A percentile compares a stretch with the other conserved stretches of the same genome.
These are phyloP conservation scores for Lacerta agilis DNA, from an alignment of 2,797 vertebrate species.

Conservation along the genomic window DNA sequence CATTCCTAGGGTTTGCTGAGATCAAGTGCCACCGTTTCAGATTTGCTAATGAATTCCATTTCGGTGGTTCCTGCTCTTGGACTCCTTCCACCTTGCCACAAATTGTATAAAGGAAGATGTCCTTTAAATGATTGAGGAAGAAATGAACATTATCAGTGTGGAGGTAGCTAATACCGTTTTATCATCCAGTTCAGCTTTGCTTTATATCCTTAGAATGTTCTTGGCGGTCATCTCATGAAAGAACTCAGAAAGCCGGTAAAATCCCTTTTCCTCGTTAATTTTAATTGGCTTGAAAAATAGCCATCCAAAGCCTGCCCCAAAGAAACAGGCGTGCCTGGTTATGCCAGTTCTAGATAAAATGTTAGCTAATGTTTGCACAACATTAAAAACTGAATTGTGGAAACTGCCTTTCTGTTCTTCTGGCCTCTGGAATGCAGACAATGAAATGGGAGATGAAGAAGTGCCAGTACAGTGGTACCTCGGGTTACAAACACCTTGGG, in stretches of 20 bases:
- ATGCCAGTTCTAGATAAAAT: background rate
- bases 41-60: background rate
- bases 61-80: background rate
- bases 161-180: background rate
- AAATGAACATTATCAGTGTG: background rate
- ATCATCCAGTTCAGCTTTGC: background rate
- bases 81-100: background rate
- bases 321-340: constrained; percentile 6
- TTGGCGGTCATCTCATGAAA: background rate
- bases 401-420: background rate
- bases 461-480: no score
- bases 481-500: no score
- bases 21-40: background rate
- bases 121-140: background rate
- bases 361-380: constrained; percentile 8
- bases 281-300: background rate
- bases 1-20: background rate
- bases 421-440: background rate
- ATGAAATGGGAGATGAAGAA: background rate
- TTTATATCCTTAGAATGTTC: background rate
- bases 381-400: background rate
- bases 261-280: background rate
- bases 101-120: background rate
- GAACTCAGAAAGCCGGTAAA: background rate
- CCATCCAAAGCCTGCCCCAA: background rate